Evolutionary conservation across 2,797 vertebrate genomes (phyloP), one percentile per base, ranked within the genome.

Genomic region (Premnoplex brunnescens): DNA sequence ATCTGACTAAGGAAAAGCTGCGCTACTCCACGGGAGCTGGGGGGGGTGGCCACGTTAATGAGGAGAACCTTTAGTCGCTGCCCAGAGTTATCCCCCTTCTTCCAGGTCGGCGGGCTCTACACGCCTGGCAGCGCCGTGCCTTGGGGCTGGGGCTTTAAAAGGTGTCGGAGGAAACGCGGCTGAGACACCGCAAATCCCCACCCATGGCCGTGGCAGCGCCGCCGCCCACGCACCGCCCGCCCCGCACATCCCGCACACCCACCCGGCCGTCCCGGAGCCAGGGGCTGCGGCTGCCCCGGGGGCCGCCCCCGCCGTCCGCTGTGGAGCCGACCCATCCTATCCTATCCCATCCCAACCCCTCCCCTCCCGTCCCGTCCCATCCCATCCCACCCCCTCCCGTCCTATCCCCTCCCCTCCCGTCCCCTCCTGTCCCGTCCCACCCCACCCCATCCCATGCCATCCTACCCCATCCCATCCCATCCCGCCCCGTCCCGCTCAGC

Each of bases 151-250:
- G 85, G 66, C 96, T 98, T 98, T 97, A 97, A 98, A 98, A 98
- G 98, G 98, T 97, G 98, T 97, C 95, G 88, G 97, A 98, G 97
- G 97, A 98, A 98, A 97, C 96, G 96, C 96, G 96, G 97, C 93
- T 90, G 96, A 96, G 97, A 94, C 68, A 93, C 95, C 64, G 66
- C 79, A 88, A 88, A 92, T 97, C 95, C 82, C 97, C 97, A 85
- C 97, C 97, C 97, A 95, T 94, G 90, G 95, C 92, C 96, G 91
- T 93, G 97, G 92, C 97, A 96, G 73, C 89, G 95, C 93, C 72
- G 39, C 59, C 20, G 24, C 58, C 55, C 54, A 22, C 54, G 54
- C 54, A n/a, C 14, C 49, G 49, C 94, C 95, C 74, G 75, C 96
- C 97, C 97, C 96, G 97, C 97, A 91, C 98, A 97, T 72, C 93